Conservation (phyloP, 1,140 invertebrate genomes). For the Drosophila grimshawi region DNA sequence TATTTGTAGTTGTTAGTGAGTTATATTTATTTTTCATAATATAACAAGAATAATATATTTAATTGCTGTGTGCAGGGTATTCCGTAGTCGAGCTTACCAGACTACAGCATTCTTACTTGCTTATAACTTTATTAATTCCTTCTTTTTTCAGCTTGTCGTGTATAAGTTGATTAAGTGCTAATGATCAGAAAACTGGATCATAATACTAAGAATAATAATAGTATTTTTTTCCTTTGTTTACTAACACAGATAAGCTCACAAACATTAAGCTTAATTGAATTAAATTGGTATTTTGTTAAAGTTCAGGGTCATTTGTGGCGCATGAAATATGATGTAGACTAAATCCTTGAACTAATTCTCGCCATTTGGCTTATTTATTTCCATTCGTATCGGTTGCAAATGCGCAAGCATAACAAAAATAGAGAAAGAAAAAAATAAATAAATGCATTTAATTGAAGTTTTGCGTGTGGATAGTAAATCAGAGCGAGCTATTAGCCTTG, state of each 20-base stretch:
- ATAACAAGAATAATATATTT: too few species aligned
- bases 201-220: too few species aligned
- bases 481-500: conserved; percentile 2
- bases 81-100: too few species aligned
- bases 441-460: conserved; percentile 70
- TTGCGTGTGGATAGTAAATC: conserved; percentile 68
- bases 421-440: background rate
- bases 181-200: too few species aligned
- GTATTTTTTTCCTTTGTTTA: too few species aligned
- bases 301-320: conserved; percentile 18
- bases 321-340: conserved; percentile 8
- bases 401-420: background rate
- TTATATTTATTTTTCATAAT: too few species aligned
- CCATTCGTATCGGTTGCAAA: conserved; percentile 34
- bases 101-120: too few species aligned
- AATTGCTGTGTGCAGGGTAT: too few species aligned
- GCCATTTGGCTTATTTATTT: conserved; percentile 32
- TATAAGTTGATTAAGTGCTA: too few species aligned
- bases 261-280: background rate
- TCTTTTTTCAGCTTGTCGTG: too few species aligned
- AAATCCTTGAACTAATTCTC: conserved; percentile 9
- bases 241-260: background rate
- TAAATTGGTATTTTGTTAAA: background rate
- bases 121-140: too few species aligned
- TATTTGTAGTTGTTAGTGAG: too few species aligned